Percentiles rank a stretch among this genome's conserved stretches.
phyloP scores from a whole-genome alignment of 2,888 invertebrate species.

The Odontothrips loti region DNA sequence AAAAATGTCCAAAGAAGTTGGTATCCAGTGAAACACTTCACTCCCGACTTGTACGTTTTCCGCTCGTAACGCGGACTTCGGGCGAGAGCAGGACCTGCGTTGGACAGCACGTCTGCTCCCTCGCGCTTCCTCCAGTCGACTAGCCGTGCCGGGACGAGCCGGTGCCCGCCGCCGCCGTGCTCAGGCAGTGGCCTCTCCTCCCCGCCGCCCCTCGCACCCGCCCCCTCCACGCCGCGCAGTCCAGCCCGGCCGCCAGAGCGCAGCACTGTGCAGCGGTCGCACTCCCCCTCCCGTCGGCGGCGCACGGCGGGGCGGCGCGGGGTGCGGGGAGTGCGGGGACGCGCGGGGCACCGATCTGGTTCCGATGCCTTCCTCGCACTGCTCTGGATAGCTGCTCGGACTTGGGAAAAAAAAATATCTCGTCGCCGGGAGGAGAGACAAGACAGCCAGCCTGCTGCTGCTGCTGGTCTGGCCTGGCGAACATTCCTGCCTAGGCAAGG shows the following conservation, averaged over 20 bases:
- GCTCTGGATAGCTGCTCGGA: background rate
- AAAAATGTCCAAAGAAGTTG: background rate
- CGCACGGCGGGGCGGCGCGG: background rate
- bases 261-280: conserved; percentile 22
- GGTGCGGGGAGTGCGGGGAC: background rate
- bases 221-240: conserved; percentile 48
- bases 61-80: background rate
- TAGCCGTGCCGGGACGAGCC: conserved; percentile 11
- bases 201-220: conserved; percentile 58
- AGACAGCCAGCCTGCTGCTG: background rate
- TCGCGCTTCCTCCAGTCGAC: conserved; percentile 6
- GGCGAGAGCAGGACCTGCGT: background rate
- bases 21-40: conserved; percentile 11
- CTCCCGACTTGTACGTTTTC: background rate
- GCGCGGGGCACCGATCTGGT: background rate
- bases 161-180: conserved; percentile 7
- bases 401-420: background rate
- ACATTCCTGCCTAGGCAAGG: too few species aligned
- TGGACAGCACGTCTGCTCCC: background rate
- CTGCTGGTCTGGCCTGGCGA: background rate
- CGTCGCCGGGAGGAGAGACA: background rate
- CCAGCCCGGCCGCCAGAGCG: conserved; percentile 14
- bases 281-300: background rate
- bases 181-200: conserved; percentile 3
- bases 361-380: background rate